Percentiles rank a stretch among this genome's conserved stretches.
phyloP scores from a whole-genome alignment of 2,888 invertebrate species.

The Proisotoma minuta region DNA sequence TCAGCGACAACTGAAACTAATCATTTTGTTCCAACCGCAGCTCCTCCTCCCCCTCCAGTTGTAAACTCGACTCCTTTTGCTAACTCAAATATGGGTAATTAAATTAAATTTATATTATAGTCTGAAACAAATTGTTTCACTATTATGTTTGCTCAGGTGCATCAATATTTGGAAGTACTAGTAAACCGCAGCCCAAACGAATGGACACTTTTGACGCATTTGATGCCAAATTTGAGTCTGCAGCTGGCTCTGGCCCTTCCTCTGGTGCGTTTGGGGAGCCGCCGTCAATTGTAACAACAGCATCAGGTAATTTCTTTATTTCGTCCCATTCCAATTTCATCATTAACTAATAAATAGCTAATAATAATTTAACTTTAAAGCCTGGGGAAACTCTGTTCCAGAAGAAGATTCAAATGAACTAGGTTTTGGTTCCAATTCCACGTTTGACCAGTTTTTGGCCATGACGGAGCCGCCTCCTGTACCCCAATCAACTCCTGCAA shows the following conservation, averaged over 20 bases:
- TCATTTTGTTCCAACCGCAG: slow-evolving; percentile 29
- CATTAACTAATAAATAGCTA: not conserved
- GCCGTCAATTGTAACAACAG: slow-evolving; percentile 10
- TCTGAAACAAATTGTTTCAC: too few species aligned
- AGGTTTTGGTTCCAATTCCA: slow-evolving; percentile 48
- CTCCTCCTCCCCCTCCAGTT: slow-evolving; percentile 42
- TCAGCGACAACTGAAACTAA: not conserved
- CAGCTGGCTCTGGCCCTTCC: slow-evolving; percentile 10
- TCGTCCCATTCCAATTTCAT: not conserved
- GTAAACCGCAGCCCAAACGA: too few species aligned
- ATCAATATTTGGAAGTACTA: too few species aligned
- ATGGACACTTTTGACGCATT: slow-evolving; percentile 84
- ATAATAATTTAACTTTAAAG: not conserved
- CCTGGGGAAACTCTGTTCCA: not conserved
- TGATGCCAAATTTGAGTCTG: slow-evolving; percentile 73
- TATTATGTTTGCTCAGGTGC: too few species aligned
- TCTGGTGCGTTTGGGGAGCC: slow-evolving; percentile 48
- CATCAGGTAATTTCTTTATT: slow-evolving; percentile 11
- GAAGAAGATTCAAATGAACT: not conserved
- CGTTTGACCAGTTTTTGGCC: slow-evolving; percentile 58
- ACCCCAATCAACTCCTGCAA: slow-evolving; percentile 64
- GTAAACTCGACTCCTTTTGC: too few species aligned
- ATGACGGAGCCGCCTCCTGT: slow-evolving; percentile 68
- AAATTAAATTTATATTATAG: too few species aligned
- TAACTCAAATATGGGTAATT: too few species aligned